Evolutionary conservation across 2,888 invertebrate genomes (phyloP).

Genomic region (Amphiduros pacificus): DNA sequence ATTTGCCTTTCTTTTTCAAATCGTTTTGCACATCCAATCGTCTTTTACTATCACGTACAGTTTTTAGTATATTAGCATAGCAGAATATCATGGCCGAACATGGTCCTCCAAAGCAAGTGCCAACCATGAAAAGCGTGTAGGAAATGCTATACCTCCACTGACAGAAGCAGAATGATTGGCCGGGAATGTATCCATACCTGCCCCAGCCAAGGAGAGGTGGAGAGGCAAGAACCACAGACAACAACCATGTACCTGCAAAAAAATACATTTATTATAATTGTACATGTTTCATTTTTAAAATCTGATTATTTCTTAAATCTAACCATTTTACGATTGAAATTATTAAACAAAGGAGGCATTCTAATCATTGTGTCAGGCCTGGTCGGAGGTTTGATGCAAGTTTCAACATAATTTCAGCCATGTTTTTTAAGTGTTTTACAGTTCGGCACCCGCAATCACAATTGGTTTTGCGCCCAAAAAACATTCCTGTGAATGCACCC

Average conservation of each 20-base stretch:
- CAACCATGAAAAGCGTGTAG: slow-evolving; percentile 50
- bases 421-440: too few species aligned
- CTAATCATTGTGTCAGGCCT: too few species aligned
- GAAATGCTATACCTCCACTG: slow-evolving; percentile 39
- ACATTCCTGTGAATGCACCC: too few species aligned
- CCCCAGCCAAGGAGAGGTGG: slow-evolving; percentile 49
- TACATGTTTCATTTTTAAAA: neutral
- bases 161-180: slow-evolving; percentile 47
- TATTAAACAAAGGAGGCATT: too few species aligned
- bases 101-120: slow-evolving; percentile 46
- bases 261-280: neutral
- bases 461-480: too few species aligned
- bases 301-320: neutral
- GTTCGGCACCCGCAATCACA: too few species aligned
- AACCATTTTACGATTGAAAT: too few species aligned
- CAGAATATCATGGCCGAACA: slow-evolving; percentile 43
- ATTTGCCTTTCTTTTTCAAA: neutral
- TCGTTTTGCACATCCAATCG: neutral
- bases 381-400: too few species aligned
- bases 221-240: slow-evolving; percentile 36
- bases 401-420: too few species aligned
- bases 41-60: slow-evolving; percentile 34
- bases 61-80: slow-evolving; percentile 38
- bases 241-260: slow-evolving; percentile 38
- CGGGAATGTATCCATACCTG: slow-evolving; percentile 37